Evolutionary conservation across 1,140 invertebrate species (phyloP).

Genomic region (Drosophila repletoides): DNA sequence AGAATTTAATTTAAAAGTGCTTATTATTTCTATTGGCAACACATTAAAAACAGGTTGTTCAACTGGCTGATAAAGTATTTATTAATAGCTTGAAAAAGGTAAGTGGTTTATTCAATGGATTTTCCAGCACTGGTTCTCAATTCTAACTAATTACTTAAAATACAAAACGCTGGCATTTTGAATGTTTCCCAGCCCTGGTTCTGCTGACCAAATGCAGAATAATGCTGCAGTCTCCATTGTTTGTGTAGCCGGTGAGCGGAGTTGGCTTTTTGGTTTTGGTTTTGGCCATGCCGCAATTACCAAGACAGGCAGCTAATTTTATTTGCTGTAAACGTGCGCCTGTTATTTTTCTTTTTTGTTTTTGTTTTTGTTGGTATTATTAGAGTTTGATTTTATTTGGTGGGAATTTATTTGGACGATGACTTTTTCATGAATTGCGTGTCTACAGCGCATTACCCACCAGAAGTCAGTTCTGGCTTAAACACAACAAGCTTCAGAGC

Average conservation of each 20-base stretch:
- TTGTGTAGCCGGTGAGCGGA: slow-evolving; percentile 41
- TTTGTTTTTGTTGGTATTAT: slow-evolving; percentile 8
- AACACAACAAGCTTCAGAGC: slow-evolving; percentile 22
- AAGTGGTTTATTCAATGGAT: not conserved
- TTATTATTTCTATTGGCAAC: too few species aligned
- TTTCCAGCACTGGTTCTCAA: not conserved
- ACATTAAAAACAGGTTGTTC: too few species aligned
- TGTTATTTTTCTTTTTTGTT: slow-evolving; percentile 20
- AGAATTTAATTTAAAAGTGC: too few species aligned
- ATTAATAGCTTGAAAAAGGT: too few species aligned
- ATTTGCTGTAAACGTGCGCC: slow-evolving; percentile 74
- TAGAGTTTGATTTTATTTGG: slow-evolving; percentile 28
- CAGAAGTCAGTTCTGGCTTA: slow-evolving; percentile 11
- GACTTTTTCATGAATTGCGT: slow-evolving; percentile 59
- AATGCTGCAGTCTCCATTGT: slow-evolving; percentile 11
- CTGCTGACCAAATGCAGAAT: slow-evolving; percentile 27
- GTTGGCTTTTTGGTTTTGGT: slow-evolving; percentile 34
- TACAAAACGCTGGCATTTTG: not conserved
- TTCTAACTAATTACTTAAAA: not conserved
- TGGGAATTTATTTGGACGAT: slow-evolving; percentile 61
- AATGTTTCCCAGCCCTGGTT: slow-evolving; percentile 19
- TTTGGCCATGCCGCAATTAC: slow-evolving; percentile 63
- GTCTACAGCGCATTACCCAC: slow-evolving; percentile 50
- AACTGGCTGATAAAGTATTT: too few species aligned
- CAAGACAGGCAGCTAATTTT: slow-evolving; percentile 77